Evolutionary conservation across 2,113 vertebrate genomes (phyloP).

Genomic region (Oncorhynchus gorbuscha): DNA sequence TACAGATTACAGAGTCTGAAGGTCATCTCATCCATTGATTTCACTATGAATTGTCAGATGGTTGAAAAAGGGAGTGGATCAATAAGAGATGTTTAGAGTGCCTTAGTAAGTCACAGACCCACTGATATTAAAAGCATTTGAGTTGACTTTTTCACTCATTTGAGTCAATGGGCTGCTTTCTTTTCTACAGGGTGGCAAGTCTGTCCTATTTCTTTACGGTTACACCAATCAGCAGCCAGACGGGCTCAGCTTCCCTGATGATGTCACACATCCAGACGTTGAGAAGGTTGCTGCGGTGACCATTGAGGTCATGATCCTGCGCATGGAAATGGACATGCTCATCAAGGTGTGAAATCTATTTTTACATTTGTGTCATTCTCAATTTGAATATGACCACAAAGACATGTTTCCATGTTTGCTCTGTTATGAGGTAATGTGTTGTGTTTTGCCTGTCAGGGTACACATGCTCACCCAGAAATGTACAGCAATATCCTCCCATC

Average conservation of each 20-base stretch:
- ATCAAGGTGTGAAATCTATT: conserved; percentile 62
- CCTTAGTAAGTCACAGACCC: background rate
- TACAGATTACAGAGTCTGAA: background rate
- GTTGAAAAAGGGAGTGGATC: background rate
- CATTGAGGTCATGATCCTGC: conserved; percentile 80
- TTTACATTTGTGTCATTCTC: background rate
- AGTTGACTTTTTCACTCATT: background rate
- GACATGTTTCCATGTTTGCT: background rate
- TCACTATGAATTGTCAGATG: background rate
- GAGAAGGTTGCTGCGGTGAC: conserved; percentile 77
- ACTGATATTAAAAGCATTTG: background rate
- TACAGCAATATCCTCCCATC: conserved; percentile 64
- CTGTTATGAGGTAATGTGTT: background rate
- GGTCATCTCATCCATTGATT: background rate
- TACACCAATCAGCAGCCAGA: conserved; percentile 80
- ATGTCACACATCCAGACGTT: conserved; percentile 69
- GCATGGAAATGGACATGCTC: conserved; percentile 76
- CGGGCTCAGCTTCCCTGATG: conserved; percentile 82
- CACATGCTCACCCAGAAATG: conserved; percentile 70
- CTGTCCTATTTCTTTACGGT: conserved; percentile 81
- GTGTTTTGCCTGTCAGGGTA: conserved; percentile 55
- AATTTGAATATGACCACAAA: background rate
- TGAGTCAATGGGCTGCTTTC: background rate
- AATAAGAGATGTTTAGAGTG: background rate
- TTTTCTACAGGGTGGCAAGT: conserved; percentile 76